Percentiles rank a stretch among this genome's conserved stretches.
phyloP scores from a whole-genome alignment of 2,797 vertebrate genomes.

The Falco biarmicus region DNA sequence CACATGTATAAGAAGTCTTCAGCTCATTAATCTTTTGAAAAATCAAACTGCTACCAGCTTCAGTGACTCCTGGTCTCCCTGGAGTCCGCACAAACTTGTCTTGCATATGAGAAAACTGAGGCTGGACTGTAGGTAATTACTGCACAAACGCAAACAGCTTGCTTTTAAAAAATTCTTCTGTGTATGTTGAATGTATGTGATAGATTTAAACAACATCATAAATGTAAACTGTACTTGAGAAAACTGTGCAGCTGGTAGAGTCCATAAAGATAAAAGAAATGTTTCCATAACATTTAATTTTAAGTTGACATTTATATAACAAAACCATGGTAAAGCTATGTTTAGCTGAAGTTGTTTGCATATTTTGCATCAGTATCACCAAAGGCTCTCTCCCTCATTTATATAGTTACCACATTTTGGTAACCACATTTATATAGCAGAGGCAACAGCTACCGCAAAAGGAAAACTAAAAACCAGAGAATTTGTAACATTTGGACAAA shows the following conservation, averaged over 20 bases:
- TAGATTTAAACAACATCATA: constrained; percentile 56
- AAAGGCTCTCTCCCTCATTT: constrained; percentile 38
- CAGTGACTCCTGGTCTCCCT: background rate
- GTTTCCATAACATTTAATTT: constrained; percentile 71
- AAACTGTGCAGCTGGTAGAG: constrained; percentile 52
- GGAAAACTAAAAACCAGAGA: constrained; percentile 59
- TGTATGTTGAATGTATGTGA: constrained; percentile 36
- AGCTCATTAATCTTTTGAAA: background rate
- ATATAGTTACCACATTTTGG: constrained; percentile 37
- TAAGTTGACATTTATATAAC: constrained; percentile 68
- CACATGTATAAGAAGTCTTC: background rate
- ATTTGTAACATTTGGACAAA: constrained; percentile 50
- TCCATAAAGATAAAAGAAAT: constrained; percentile 66
- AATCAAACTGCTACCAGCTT: background rate
- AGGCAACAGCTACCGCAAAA: constrained; percentile 51
- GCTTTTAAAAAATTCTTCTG: constrained; percentile 47
- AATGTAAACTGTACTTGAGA: constrained; percentile 65
- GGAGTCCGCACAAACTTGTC: background rate
- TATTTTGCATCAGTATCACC: constrained; percentile 47
- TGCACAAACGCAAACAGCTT: constrained; percentile 7
- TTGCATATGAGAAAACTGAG: background rate
- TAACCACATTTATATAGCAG: constrained; percentile 10
- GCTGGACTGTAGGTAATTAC: background rate
- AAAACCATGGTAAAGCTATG: constrained; percentile 66
- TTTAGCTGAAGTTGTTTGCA: constrained; percentile 64